phyloP scores from a whole-genome alignment of 2,113 vertebrate species.

The Hirundichthys speculiger region DNA sequence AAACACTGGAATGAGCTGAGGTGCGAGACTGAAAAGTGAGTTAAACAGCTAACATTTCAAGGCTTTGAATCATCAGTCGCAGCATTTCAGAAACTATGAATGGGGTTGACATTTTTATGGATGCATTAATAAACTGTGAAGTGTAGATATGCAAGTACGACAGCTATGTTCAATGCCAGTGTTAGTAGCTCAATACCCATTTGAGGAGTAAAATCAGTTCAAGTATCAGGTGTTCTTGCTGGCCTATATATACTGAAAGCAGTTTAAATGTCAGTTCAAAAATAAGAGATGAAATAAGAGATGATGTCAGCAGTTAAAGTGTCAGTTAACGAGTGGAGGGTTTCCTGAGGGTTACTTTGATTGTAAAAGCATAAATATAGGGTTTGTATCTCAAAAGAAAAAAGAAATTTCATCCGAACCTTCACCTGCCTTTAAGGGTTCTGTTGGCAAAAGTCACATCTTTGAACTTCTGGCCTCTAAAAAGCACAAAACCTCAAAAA shows the following conservation, averaged over 20 bases:
- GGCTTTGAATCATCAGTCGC: neutral
- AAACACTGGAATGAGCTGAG: neutral
- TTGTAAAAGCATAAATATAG: conserved; percentile 8
- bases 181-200: conserved; percentile 14
- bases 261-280: conserved; percentile 24
- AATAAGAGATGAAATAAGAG: conserved; percentile 5
- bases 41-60: neutral
- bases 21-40: neutral
- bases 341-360: neutral
- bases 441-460: neutral
- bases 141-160: neutral
- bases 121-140: neutral
- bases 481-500: conserved; percentile 7
- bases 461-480: conserved; percentile 1
- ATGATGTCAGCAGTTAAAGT: neutral
- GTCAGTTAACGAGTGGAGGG: neutral
- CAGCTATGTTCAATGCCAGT: conserved; percentile 4
- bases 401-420: neutral
- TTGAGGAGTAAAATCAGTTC: conserved; percentile 16
- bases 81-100: neutral
- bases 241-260: neutral
- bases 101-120: neutral
- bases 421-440: conserved; percentile 2
- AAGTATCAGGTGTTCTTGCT: conserved; percentile 7
- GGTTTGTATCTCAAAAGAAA: neutral